Percentiles rank a stretch among this genome's conserved stretches.
Conservation (phyloP, 2,797 vertebrate genomes). For the Arrhamphus sclerolepis region DNA sequence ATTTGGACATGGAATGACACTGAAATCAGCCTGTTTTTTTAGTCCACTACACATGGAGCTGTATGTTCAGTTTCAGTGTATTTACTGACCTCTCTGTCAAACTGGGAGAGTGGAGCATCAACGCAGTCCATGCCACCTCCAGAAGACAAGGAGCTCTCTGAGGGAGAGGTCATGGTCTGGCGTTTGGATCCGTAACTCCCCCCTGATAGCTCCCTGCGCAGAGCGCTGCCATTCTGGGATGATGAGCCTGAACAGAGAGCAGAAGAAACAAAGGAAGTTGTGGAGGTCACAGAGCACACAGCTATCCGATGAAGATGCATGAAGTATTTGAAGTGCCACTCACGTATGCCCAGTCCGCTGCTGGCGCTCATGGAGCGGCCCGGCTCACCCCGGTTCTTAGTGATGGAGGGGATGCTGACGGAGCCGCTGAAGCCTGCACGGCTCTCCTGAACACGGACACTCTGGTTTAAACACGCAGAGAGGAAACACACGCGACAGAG, state of each 20-base stretch:
- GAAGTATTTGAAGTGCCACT: conserved; percentile 66
- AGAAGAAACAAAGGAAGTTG: background rate
- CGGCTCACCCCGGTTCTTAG: conserved; percentile 91
- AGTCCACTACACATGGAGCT: conserved; percentile 31
- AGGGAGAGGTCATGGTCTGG: conserved; percentile 95
- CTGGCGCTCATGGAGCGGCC: conserved; percentile 98
- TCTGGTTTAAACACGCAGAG: conserved; percentile 79
- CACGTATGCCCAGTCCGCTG: conserved; percentile 94
- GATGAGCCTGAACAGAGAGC: conserved; percentile 82
- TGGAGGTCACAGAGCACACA: background rate
- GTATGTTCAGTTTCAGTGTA: background rate
- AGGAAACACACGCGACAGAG: conserved; percentile 30
- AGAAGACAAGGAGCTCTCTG: conserved; percentile 95
- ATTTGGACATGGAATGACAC: conserved; percentile 1
- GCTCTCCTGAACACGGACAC: conserved; percentile 93
- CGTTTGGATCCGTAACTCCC: conserved; percentile 90
- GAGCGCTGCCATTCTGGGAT: conserved; percentile 93
- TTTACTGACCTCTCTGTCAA: conserved; percentile 91
- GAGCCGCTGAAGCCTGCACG: conserved; percentile 94
- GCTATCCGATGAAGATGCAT: background rate
- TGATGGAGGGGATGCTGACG: conserved; percentile 96
- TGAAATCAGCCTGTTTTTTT: background rate
- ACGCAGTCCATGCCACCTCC: conserved; percentile 94
- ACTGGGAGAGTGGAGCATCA: conserved; percentile 90
- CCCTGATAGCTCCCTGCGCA: conserved; percentile 91